A percentile compares a stretch with the other conserved stretches of the same genome.
These are phyloP conservation scores for Rhinogobius similis DNA, from an alignment of 2,113 vertebrate species.

Conservation along the genomic window DNA sequence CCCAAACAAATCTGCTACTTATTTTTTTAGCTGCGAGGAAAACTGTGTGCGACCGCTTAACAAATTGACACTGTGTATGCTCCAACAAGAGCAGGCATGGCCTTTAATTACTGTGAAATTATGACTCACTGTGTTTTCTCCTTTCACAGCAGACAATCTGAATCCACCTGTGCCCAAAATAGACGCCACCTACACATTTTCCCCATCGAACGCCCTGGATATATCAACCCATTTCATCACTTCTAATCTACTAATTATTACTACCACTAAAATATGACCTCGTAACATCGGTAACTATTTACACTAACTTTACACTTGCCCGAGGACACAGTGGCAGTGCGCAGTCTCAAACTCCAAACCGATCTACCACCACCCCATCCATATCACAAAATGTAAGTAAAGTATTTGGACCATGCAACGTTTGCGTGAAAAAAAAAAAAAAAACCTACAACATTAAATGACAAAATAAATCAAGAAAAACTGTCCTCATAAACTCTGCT, in stretches of 20 bases:
- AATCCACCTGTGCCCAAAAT: constrained; percentile 60
- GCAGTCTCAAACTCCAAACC: too few relatives aligned
- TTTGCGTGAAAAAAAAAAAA: too few relatives aligned
- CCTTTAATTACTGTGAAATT: constrained; percentile 45
- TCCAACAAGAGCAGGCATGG: constrained; percentile 53
- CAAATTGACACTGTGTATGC: constrained; percentile 20
- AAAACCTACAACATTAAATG: too few relatives aligned
- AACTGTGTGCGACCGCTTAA: constrained; percentile 32
- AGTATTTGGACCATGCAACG: too few relatives aligned
- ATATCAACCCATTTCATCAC: neutral
- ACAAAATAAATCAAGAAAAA: too few relatives aligned
- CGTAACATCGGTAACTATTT: too few relatives aligned
- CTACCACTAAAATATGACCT: too few relatives aligned
- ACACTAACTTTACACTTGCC: neutral
- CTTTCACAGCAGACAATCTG: constrained; percentile 33
- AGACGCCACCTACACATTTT: constrained; percentile 51
- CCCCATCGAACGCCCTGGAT: neutral
- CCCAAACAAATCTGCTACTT: constrained; percentile 20
- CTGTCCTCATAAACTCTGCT: too few relatives aligned
- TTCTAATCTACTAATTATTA: too few relatives aligned
- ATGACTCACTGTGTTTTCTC: constrained; percentile 56
- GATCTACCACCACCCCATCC: too few relatives aligned
- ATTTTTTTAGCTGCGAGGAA: constrained; percentile 7
- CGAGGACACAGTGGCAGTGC: too few relatives aligned
- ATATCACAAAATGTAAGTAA: too few relatives aligned